These are phyloP conservation scores for Boulengerochromis microlepis DNA, from an alignment of 2,113 vertebrate species.

Conservation along the genomic window DNA sequence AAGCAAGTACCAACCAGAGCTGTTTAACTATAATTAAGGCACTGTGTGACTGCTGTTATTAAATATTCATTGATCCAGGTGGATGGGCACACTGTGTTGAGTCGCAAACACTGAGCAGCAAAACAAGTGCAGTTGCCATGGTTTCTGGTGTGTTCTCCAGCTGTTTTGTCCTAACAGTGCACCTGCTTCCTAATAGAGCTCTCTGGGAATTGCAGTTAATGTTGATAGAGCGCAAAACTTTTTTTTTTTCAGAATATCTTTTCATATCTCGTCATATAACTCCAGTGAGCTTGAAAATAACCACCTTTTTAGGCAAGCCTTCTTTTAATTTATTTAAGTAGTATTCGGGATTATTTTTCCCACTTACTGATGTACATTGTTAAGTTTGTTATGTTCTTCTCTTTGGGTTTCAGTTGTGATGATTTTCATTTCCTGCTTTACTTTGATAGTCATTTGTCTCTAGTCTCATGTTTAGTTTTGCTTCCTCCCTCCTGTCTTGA, in stretches of 20 bases:
- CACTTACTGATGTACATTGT: background rate
- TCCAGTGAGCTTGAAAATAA: background rate
- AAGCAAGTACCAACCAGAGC: background rate
- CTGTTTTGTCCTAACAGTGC: slow-evolving; percentile 5
- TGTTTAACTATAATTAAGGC: background rate
- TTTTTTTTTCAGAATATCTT: background rate
- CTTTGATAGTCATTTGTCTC: background rate
- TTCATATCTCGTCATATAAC: background rate
- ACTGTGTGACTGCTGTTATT: background rate
- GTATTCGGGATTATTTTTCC: background rate
- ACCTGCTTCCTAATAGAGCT: slow-evolving; percentile 14
- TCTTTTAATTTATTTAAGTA: background rate
- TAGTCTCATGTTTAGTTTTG: background rate
- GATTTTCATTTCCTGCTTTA: background rate
- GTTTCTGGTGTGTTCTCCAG: background rate
- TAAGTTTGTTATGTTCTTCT: background rate
- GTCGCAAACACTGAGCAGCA: background rate
- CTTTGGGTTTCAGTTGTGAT: background rate
- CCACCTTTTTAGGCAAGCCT: background rate
- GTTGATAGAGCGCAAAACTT: background rate
- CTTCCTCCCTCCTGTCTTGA: background rate
- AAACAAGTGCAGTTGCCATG: slow-evolving; percentile 22
- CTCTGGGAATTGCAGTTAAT: background rate
- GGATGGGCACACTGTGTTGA: slow-evolving; percentile 3
- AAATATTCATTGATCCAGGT: slow-evolving; percentile 29